Percentiles rank a stretch among this genome's conserved stretches.
These are phyloP conservation scores for Todiramphus chloris DNA, from an alignment of 2,113 vertebrate genomes.

Conservation along the genomic window DNA sequence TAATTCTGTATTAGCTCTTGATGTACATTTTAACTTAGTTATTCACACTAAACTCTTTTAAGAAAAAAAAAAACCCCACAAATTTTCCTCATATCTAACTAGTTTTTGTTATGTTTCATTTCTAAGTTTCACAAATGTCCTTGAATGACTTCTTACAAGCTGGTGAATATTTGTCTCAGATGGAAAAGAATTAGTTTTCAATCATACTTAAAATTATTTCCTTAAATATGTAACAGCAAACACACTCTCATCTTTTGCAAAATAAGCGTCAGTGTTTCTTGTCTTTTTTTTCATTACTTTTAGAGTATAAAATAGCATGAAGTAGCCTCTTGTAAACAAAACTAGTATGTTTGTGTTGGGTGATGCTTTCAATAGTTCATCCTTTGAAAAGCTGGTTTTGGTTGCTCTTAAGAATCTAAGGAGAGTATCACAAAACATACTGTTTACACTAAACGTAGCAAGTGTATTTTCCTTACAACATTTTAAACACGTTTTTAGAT, in stretches of 20 bases:
- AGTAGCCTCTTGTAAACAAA: background rate
- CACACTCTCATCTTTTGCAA: background rate
- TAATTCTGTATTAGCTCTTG: background rate
- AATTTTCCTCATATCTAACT: background rate
- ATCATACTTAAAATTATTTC: background rate
- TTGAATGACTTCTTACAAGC: background rate
- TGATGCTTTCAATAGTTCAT: background rate
- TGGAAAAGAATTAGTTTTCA: background rate
- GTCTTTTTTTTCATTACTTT: background rate
- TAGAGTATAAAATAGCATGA: background rate
- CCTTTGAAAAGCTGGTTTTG: background rate
- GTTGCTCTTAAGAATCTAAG: background rate
- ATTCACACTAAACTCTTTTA: background rate
- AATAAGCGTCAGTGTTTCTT: background rate
- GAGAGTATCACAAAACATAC: background rate
- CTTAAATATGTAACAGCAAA: background rate
- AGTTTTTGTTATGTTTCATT: background rate
- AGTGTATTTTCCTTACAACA: background rate
- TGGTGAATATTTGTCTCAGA: background rate
- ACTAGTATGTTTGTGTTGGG: background rate
- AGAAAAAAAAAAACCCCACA: background rate
- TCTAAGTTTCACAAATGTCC: background rate
- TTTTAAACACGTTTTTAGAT: conserved; percentile 75
- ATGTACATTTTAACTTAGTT: background rate
- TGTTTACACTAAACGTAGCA: background rate